Evolutionary conservation across 2,113 vertebrate species (phyloP).

Genomic region (Tachycineta bicolor): DNA sequence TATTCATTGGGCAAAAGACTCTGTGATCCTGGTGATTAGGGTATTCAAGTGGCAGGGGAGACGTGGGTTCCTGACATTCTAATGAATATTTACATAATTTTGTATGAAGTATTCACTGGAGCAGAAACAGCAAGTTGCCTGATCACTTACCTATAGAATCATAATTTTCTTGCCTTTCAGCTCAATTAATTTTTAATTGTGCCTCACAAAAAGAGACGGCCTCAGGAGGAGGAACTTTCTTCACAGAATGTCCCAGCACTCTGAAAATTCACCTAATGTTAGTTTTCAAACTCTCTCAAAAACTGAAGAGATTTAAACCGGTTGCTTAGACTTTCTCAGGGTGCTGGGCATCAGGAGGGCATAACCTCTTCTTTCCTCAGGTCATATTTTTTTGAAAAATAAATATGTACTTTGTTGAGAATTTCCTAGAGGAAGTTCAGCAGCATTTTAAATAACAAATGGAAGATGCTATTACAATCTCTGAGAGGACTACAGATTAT

Average conservation of each 20-base stretch:
- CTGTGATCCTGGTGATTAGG: constrained; percentile 52
- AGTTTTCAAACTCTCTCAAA: not conserved
- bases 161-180: constrained; percentile 33
- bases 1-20: constrained; percentile 41
- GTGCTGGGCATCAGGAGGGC: accelerated
- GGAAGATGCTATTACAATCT: not conserved
- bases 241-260: not conserved
- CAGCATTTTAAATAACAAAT: not conserved
- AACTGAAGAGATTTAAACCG: not conserved
- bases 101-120: constrained; percentile 39
- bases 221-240: not conserved
- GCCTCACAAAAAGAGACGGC: not conserved
- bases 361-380: not conserved
- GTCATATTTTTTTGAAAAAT: not conserved
- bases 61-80: constrained; percentile 3
- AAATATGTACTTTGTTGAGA: not conserved
- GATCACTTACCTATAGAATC: constrained; percentile 55
- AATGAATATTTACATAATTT: constrained; percentile 66
- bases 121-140: constrained; percentile 54
- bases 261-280: not conserved
- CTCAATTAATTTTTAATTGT: constrained; percentile 51
- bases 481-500: not conserved
- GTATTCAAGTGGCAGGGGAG: constrained; percentile 38
- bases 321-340: not conserved
- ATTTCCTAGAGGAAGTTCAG: not conserved